Conservation (phyloP, 2,888 invertebrate species). For the Pyrrhosoma nymphula region DNA sequence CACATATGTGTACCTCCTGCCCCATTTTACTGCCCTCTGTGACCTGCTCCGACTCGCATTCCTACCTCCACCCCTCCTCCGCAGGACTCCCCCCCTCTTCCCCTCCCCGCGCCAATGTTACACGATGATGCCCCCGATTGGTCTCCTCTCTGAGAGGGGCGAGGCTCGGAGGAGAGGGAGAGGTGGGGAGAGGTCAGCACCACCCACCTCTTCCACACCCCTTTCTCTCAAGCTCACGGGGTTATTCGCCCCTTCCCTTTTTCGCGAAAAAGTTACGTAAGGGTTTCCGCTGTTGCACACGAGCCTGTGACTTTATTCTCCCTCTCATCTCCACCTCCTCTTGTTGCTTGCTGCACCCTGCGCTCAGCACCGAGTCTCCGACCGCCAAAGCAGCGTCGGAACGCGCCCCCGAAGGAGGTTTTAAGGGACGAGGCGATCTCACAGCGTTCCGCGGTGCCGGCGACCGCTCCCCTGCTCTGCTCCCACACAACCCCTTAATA, state of each 20-base stretch:
- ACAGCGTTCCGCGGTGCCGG: not conserved
- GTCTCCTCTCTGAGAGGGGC: not conserved
- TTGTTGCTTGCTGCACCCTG: not conserved
- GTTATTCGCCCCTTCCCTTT: too few species aligned
- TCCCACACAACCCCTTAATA: too few species aligned
- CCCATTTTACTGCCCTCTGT: not conserved
- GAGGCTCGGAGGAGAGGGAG: too few species aligned
- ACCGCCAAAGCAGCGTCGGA: not conserved
- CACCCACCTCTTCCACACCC: too few species aligned
- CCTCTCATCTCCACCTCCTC: not conserved
- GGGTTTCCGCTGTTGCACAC: not conserved
- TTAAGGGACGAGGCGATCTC: not conserved
- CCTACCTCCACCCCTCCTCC: not conserved
- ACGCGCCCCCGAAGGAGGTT: not conserved
- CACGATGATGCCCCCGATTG: not conserved
- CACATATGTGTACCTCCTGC: not conserved
- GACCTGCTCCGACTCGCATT: not conserved
- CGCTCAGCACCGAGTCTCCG: not conserved
- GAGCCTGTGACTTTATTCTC: not conserved
- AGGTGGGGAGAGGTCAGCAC: too few species aligned
- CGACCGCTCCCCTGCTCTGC: not conserved
- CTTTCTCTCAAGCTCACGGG: too few species aligned
- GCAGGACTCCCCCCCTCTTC: not conserved
- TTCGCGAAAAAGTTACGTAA: not conserved
- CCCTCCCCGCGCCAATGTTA: not conserved